phyloP scores from a whole-genome alignment of 2,113 vertebrate genomes.

The Stigmatopora nigra region DNA sequence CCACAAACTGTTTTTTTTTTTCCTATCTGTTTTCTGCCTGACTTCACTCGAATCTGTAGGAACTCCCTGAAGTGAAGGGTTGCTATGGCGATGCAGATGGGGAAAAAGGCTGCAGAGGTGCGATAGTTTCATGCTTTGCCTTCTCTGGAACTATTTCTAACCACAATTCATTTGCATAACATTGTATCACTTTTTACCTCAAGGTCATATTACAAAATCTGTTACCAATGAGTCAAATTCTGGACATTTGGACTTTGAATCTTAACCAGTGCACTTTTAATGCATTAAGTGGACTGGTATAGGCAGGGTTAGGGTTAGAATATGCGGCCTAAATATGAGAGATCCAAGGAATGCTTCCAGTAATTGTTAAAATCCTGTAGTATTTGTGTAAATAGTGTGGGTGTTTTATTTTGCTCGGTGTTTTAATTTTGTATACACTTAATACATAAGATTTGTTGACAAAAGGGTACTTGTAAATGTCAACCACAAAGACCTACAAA shows the following conservation, averaged over 20 bases:
- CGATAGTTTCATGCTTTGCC: slow-evolving; percentile 19
- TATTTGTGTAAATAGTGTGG: slow-evolving; percentile 66
- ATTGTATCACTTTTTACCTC: slow-evolving; percentile 77
- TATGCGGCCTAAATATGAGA: slow-evolving; percentile 48
- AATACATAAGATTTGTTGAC: slow-evolving; percentile 53
- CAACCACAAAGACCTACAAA: slow-evolving; percentile 11
- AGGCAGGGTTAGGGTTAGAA: not conserved
- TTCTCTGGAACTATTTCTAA: slow-evolving; percentile 48
- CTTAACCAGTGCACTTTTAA: not conserved
- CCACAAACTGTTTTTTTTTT: not conserved
- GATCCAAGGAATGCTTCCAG: slow-evolving; percentile 47
- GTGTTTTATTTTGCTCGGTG: slow-evolving; percentile 63
- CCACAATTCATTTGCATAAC: slow-evolving; percentile 16
- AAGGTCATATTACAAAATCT: slow-evolving; percentile 57
- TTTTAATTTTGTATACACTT: slow-evolving; percentile 62
- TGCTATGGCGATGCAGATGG: slow-evolving; percentile 35
- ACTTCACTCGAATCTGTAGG: slow-evolving; percentile 37
- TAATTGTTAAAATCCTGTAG: slow-evolving; percentile 67
- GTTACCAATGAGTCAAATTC: slow-evolving; percentile 25
- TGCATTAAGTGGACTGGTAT: slow-evolving; percentile 21
- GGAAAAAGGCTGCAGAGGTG: slow-evolving; percentile 22
- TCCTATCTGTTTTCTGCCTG: slow-evolving; percentile 12
- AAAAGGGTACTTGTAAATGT: slow-evolving; percentile 27
- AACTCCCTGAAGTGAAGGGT: slow-evolving; percentile 31
- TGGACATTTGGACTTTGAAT: not conserved